Percentiles rank a stretch among this genome's conserved stretches.
phyloP scores from a whole-genome alignment of 2,888 invertebrate species.

The Netelia fuscicornis region DNA sequence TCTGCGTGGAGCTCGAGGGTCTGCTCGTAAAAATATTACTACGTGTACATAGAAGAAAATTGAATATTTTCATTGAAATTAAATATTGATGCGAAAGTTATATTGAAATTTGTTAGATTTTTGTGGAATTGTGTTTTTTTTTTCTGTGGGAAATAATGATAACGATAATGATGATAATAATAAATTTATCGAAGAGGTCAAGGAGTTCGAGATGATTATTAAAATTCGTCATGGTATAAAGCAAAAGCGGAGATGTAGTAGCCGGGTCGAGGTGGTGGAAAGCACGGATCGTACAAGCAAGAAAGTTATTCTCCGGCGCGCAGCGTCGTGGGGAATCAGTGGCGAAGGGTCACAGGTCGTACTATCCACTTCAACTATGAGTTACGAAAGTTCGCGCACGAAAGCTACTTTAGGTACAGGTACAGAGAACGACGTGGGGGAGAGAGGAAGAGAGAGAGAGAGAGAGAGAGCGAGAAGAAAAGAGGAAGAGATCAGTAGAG shows the following conservation, averaged over 20 bases:
- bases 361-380: slow-evolving; percentile 69
- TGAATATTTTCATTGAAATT: no score
- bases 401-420: slow-evolving; percentile 46
- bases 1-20: neutral
- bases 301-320: slow-evolving; percentile 49
- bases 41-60: no score
- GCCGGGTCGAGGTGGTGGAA: slow-evolving; percentile 53
- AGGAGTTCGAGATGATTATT: slow-evolving; percentile 1
- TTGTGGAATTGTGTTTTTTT: no score
- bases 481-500: slow-evolving; percentile 68
- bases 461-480: neutral
- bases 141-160: no score
- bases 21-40: no score
- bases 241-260: slow-evolving; percentile 39
- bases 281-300: slow-evolving; percentile 30
- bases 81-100: no score
- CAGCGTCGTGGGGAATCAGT: slow-evolving; percentile 31
- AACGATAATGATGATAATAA: no score
- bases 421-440: slow-evolving; percentile 10
- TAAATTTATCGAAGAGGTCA: neutral
- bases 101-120: no score
- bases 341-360: slow-evolving; percentile 60
- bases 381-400: slow-evolving; percentile 70
- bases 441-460: neutral
- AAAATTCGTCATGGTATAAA: slow-evolving; percentile 8